phyloP scores from a whole-genome alignment of 2,797 vertebrate genomes.

The Buphagus erythrorhynchus region DNA sequence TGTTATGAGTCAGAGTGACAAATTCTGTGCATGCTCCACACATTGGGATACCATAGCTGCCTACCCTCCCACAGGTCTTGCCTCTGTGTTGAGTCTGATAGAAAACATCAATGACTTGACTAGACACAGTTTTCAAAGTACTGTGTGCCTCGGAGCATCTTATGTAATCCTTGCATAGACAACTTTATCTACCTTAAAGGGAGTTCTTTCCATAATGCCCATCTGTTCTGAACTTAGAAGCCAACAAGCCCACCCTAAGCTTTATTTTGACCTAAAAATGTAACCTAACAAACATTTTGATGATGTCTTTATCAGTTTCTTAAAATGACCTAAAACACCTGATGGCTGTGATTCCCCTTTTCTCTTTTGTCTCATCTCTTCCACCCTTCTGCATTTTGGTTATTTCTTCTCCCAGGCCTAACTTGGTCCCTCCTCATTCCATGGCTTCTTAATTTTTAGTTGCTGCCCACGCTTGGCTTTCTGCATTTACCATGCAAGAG shows the following conservation, averaged over 20 bases:
- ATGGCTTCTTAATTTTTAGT: accelerated
- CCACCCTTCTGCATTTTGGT: not conserved
- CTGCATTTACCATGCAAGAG: not conserved
- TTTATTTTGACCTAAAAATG: not conserved
- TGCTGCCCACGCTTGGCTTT: not conserved
- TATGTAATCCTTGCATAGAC: not conserved
- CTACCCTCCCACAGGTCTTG: not conserved
- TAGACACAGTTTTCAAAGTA: not conserved
- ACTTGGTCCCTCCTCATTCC: not conserved
- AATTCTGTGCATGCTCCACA: not conserved
- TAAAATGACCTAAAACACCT: not conserved
- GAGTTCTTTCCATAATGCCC: not conserved
- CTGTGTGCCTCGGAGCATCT: not conserved
- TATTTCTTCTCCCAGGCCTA: not conserved
- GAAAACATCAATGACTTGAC: not conserved
- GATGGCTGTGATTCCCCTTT: not conserved
- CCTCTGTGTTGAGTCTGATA: not conserved
- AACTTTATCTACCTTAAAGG: not conserved
- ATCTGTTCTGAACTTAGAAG: not conserved
- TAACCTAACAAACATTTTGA: not conserved
- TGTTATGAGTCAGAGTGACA: slow-evolving; percentile 14
- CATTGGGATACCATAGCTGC: not conserved
- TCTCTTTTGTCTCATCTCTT: not conserved
- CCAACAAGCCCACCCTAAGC: not conserved
- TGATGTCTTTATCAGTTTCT: not conserved